Base-by-base conservation (phyloP, 2,797 vertebrate genomes). In the Holocentrus rufus region DNA sequence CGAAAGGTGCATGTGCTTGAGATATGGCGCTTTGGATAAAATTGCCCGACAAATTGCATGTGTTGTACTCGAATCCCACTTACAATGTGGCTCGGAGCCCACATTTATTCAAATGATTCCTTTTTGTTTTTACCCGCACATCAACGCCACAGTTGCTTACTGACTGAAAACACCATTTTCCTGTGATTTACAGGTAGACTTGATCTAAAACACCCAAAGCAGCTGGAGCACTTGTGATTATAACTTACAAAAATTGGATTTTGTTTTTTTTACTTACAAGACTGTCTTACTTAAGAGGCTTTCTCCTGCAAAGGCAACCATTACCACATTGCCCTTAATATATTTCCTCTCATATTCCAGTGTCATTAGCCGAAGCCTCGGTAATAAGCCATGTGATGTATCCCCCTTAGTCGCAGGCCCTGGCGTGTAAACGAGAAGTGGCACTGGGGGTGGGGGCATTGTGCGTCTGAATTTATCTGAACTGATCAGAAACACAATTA, bases 401-500 rank as follows among this genome's bases (percentile, higher is more conserved):
- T 79, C 72, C 80, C 73, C 72, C 53, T 60, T 22, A 46, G 58
- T 74, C 70, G 77, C 75, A 85, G 72, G 87, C 75, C 81, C 67
- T 79, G 54, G 79, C 81, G 79, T 83, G 79, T 70, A 88, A 89
- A 89, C 85, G 82, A 82, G 84, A 87, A 85, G 61, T 87, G 85
- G 84, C 81, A 80, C 65, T 64, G 68, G 66, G 80, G 85, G 81
- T 63, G 81, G 82, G 72, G 81, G 65, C 47, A 69, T 69, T 75
- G 79, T 80, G 67, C 58, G 65, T 87, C 75, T 84, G 85, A 88
- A 93, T 91, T 86, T 86, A 93, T 93, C 90, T 85, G 81, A 85
- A 85, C 84, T 91, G 91, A 93, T 92, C 90, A 92, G 92, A 90
- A 92, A 90, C 89, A 91, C 91, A 93, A 93, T 93, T 93, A 92